Evolutionary conservation across 2,113 vertebrate genomes (phyloP).

Genomic region (Caranx ignobilis): DNA sequence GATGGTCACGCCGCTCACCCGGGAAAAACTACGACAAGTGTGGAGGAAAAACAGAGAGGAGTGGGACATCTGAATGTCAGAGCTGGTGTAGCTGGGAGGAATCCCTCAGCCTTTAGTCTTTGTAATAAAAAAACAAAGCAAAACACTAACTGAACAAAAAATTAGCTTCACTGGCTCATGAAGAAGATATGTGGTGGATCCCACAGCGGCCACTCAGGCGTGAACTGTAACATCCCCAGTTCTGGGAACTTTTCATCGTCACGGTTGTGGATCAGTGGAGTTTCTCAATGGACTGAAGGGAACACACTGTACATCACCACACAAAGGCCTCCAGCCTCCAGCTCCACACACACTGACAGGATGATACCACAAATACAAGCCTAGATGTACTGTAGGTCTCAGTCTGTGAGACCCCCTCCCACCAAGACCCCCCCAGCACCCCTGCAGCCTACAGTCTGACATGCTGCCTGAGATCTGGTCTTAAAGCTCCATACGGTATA

Average conservation of each 20-base stretch:
- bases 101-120: no score
- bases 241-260: slow-evolving; percentile 21
- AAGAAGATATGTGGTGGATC: background rate
- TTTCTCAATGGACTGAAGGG: slow-evolving; percentile 27
- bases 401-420: no score
- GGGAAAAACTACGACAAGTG: background rate
- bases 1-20: background rate
- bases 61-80: background rate
- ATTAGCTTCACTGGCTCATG: slow-evolving; percentile 27
- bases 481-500: no score
- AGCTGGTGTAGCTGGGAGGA: no score
- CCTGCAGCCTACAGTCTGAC: no score
- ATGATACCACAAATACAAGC: background rate
- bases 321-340: slow-evolving; percentile 28
- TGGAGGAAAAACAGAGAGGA: background rate
- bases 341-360: background rate
- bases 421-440: no score
- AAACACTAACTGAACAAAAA: background rate
- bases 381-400: no score
- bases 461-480: no score
- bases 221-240: slow-evolving; percentile 25
- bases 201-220: slow-evolving; percentile 16
- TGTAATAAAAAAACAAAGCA: no score
- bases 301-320: slow-evolving; percentile 38
- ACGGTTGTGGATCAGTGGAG: slow-evolving; percentile 27